Evolutionary conservation across 1,140 invertebrate species (phyloP), one percentile per base, ranked within the genome.

Genomic region (Rhopalosiphum maidis): DNA sequence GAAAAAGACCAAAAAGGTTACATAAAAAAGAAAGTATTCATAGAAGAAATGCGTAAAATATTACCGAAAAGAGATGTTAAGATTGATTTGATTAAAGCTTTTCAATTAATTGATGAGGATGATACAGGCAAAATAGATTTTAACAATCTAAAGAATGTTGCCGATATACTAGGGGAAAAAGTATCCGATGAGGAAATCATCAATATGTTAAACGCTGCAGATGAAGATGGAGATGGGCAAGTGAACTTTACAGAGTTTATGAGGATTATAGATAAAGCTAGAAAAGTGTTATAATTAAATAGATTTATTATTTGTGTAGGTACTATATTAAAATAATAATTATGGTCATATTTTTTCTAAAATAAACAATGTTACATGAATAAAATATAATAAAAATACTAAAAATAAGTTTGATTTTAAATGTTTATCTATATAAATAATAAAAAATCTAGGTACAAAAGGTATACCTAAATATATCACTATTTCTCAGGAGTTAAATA

Each of bases 41-140:
- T 93, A 1, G n/a, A 54, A 25, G 82, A 93, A 93, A 35, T 85
- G 35, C 35, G 48, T 41, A 86, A 86, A 55, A 23, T 93, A 55
- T 41, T 86, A 11, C 55, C 51, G 6, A 85, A 55, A 23, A 55
- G 21, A 37, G 91, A 93, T 85, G 4, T 54, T 43, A 55, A 55
- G 35, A 37, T 43, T 41, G 60, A 54, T 43, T 86, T 86, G 77
- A n/a, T 93, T 30, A 85, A 93, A 93, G 91, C 91, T 41, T 93
- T 93, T 55, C 43, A 5, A n/a, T 55, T 93, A 35, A 93, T 93
- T 7, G 91, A 93, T 43, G 91, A 93, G 5, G 35, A 93, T 9
- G 82, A 93, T 51, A 93, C 48, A 25, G 82, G 82, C 9, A 93
- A 93, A 93, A 93, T 93, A 54, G n/a, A 83, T 55, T 93, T 93